Conservation (phyloP, 2,888 invertebrate species). For the Periphyllus acericola region DNA sequence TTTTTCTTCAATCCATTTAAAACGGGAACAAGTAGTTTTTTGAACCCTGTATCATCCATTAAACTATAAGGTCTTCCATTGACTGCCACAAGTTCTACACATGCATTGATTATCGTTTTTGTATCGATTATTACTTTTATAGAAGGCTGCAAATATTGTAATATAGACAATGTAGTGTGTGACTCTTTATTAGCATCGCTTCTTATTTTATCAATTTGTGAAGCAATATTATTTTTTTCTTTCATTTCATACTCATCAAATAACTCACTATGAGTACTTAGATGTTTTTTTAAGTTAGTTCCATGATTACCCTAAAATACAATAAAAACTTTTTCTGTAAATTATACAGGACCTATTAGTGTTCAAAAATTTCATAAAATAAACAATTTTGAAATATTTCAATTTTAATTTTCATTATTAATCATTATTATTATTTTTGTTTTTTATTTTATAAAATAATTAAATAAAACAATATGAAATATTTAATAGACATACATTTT, state of each 20-base stretch:
- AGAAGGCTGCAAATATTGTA: background rate
- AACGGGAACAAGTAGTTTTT: background rate
- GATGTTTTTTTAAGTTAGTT: background rate
- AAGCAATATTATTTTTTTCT: background rate
- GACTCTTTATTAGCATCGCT: background rate
- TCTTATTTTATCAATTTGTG: background rate
- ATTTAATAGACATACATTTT: too few relatives aligned
- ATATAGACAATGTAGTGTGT: background rate
- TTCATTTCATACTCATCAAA: background rate
- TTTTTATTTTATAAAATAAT: too few relatives aligned
- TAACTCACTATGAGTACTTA: background rate
- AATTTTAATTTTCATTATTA: too few relatives aligned
- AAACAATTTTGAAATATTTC: too few relatives aligned
- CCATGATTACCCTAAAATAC: conserved; percentile 21
- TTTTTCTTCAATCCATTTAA: conserved; percentile 13
- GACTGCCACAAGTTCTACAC: background rate
- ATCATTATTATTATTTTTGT: too few relatives aligned
- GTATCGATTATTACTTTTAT: background rate
- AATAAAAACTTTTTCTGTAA: too few relatives aligned
- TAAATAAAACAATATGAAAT: too few relatives aligned
- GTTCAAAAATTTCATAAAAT: too few relatives aligned
- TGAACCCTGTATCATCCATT: background rate
- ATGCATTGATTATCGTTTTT: background rate
- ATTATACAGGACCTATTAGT: too few relatives aligned
- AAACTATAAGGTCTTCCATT: background rate